These are phyloP conservation scores for Heliconius nattereri DNA, from an alignment of 1,140 invertebrate genomes.

Conservation along the genomic window DNA sequence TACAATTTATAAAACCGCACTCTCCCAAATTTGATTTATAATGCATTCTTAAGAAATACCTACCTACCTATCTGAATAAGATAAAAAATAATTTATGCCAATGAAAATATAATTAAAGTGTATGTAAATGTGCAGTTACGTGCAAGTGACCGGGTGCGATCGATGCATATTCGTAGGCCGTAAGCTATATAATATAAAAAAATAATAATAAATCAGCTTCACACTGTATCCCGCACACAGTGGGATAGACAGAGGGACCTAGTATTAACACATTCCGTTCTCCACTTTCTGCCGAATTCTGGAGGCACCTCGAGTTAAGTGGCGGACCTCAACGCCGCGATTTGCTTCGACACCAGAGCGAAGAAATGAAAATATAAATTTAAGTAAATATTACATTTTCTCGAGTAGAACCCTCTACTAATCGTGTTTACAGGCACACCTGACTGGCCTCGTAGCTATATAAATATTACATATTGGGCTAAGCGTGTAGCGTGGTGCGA, in stretches of 20 bases:
- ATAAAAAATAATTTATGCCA: conserved; percentile 14
- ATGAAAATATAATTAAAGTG: conserved; percentile 65
- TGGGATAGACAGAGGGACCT: no score
- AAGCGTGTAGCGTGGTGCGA: conserved; percentile 44
- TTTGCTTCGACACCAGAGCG: no score
- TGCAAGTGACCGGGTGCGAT: conserved; percentile 19
- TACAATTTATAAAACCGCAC: conserved; percentile 2
- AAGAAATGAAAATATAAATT: no score
- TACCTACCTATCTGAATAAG: background rate
- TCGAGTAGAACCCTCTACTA: no score
- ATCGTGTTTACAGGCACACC: no score
- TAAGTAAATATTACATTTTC: no score
- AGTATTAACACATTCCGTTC: no score
- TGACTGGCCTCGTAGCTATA: background rate
- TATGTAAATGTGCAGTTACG: conserved; percentile 33
- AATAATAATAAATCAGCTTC: no score
- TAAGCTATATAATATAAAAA: background rate
- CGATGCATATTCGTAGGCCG: conserved; percentile 17
- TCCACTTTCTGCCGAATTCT: no score
- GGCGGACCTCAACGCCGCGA: no score
- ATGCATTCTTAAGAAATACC: background rate
- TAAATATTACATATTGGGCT: conserved; percentile 34
- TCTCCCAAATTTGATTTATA: conserved; percentile 15
- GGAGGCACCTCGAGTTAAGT: no score
- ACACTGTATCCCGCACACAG: no score